Evolutionary conservation across 2,113 vertebrate species (phyloP).

Genomic region (Lipotes vexillifer): DNA sequence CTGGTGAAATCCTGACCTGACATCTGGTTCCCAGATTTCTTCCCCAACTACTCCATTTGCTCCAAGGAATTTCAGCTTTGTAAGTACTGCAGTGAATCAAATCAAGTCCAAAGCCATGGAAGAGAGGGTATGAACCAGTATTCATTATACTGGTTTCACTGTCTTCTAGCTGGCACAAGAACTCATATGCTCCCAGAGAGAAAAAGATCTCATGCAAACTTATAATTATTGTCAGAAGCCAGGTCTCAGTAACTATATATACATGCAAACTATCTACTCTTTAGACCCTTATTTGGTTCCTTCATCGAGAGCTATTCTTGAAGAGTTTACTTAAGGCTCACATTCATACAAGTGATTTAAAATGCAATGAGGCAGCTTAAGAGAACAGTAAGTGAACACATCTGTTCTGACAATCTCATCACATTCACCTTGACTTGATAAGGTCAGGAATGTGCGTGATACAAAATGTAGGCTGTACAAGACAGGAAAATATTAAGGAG

Average conservation of each 20-base stretch:
- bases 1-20: not conserved
- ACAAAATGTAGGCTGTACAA: not conserved
- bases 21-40: not conserved
- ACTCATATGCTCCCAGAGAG: not conserved
- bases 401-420: not conserved
- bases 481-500: not conserved
- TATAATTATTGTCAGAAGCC: not conserved
- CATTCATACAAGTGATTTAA: not conserved
- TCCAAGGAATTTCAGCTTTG: not conserved
- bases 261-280: not conserved
- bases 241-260: not conserved
- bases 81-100: not conserved
- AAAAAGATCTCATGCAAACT: not conserved
- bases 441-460: not conserved
- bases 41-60: not conserved
- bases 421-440: not conserved
- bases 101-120: not conserved
- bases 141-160: not conserved
- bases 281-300: not conserved
- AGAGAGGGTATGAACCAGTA: not conserved
- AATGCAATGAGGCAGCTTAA: not conserved
- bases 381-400: not conserved
- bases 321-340: constrained; percentile 13
- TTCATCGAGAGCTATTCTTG: not conserved
- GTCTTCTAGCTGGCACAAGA: not conserved